A percentile compares a stretch with the other conserved stretches of the same genome.
Evolutionary conservation across 2,797 vertebrate genomes (phyloP).

Genomic region (Monodelphis domestica): DNA sequence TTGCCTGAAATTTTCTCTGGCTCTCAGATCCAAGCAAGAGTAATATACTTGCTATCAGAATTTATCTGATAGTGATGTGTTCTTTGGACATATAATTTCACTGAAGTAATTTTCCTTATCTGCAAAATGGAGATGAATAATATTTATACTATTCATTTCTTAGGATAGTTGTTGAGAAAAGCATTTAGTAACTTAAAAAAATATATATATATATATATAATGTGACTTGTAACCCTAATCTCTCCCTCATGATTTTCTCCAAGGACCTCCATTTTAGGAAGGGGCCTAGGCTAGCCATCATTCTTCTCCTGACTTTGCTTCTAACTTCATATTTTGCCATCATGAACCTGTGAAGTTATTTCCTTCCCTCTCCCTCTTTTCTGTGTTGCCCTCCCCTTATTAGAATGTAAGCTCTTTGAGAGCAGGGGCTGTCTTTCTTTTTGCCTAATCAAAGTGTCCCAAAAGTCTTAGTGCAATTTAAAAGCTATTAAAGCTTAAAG

Average conservation of each 20-base stretch:
- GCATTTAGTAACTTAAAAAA: background rate
- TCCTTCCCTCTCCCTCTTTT: background rate
- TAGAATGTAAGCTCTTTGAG: background rate
- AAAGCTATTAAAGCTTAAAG: background rate
- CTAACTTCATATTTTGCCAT: background rate
- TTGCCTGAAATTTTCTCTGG: background rate
- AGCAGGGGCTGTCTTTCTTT: background rate
- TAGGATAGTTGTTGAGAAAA: background rate
- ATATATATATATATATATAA: background rate
- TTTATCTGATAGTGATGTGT: background rate
- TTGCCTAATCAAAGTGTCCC: background rate
- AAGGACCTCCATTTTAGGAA: background rate
- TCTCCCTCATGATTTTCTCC: background rate
- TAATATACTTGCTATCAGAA: background rate
- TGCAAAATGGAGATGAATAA: background rate
- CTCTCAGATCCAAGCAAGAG: background rate
- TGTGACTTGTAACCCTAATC: background rate
- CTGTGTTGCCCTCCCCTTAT: background rate
- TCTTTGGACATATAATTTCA: background rate
- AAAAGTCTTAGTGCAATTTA: background rate
- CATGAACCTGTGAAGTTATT: background rate
- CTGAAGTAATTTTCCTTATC: background rate
- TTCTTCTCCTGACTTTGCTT: background rate
- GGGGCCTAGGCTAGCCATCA: background rate
- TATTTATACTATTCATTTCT: background rate